Conservation (phyloP, 1,140 invertebrate species). For the Cepaea nemoralis region DNA sequence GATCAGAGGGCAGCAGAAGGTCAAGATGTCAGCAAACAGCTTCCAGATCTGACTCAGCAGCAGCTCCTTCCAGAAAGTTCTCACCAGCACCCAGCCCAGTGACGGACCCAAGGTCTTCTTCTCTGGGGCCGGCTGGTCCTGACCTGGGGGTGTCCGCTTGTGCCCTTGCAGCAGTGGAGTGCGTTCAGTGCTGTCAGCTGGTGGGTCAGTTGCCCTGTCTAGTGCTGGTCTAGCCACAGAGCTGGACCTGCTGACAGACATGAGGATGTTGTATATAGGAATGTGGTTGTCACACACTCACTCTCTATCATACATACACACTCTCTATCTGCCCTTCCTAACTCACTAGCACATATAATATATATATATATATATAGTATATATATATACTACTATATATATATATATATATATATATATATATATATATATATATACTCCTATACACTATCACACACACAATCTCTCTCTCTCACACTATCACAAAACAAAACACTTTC, state of each 20-base stretch:
- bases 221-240: background rate
- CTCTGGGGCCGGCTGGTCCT: background rate
- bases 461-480: too few relatives aligned
- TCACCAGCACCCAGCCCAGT: slow-evolving; percentile 44
- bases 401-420: too few relatives aligned
- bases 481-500: too few relatives aligned
- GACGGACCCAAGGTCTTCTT: slow-evolving; percentile 43
- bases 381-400: too few relatives aligned
- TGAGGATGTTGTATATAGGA: too few relatives aligned
- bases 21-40: slow-evolving; percentile 52
- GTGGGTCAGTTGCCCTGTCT: background rate
- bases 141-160: background rate
- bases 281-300: too few relatives aligned
- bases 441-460: too few relatives aligned
- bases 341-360: too few relatives aligned
- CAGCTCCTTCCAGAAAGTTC: slow-evolving; percentile 52
- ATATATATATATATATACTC: too few relatives aligned
- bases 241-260: background rate
- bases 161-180: background rate
- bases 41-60: slow-evolving; percentile 54
- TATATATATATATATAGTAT: too few relatives aligned
- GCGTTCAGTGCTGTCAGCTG: background rate
- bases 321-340: too few relatives aligned
- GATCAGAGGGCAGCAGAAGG: slow-evolving; percentile 51
- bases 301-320: too few relatives aligned